Base-by-base conservation (phyloP, 2,797 vertebrate species). In the Rhadinocentrus ornatus region DNA sequence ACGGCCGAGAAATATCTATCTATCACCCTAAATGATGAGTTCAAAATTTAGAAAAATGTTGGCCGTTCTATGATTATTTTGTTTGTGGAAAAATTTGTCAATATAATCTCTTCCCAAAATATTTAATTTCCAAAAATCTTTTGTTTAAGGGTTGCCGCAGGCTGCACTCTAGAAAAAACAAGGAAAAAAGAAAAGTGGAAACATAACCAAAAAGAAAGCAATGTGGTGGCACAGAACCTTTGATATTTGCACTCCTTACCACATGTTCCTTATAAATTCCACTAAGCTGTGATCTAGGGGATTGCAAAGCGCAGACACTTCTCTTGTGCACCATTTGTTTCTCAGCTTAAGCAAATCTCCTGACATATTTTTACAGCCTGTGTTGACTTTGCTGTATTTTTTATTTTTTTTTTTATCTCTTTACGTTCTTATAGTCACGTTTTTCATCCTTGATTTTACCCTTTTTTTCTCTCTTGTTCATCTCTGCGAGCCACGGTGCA, bases 401-500 rank as follows among this genome's bases (percentile, higher is more conserved):
- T n/a, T 37, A 24, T 22, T 12, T 60, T 73, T 44, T 60, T 11
- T 13, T 65, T 54, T 9, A 12, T 37, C 6, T 20, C 2, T 46
- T 20, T 29, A 37, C 55, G 20, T 50, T 73, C 31, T 70, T 68
- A 57, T 46, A 71, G 72, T 83, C 63, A 69, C 24, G 6, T 69
- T 60, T 81, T 48, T 63, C 58, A 75, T 68, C 59, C 59, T 82
- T 85, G 80, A 85, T 83, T 83, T 84, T 75, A 78, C 62, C 77
- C 71, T 85, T 72, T 82, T 44, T 81, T 81, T 83, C 81, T 64
- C 41, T 35, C 70, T 39, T 63, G 34, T 79, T 81, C 75, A 58
- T 87, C 75, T 84, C 84, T 75, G 16, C 55, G 82, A 88, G 84
- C 86, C 79, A 73, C 32, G 22, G 54, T 78, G 80, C 87, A 80